These are phyloP conservation scores for Eledone cirrhosa DNA, from an alignment of 2,888 invertebrate species.

Conservation along the genomic window DNA sequence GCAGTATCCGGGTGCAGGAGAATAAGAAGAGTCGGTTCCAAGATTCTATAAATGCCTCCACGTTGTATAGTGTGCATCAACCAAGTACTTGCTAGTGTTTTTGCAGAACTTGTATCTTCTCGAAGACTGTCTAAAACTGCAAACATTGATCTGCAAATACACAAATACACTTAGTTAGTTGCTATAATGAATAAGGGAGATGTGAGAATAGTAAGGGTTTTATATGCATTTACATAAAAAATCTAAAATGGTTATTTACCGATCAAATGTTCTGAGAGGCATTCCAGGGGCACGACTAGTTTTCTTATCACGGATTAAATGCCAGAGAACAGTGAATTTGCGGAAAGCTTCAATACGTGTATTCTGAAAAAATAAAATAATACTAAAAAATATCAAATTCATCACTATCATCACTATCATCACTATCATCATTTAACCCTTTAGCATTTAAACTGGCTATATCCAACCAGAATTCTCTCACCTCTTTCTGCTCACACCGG, in stretches of 20 bases:
- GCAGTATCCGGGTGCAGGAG: slow-evolving; percentile 82
- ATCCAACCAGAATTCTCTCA: no score
- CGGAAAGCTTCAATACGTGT: slow-evolving; percentile 73
- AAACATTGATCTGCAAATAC: slow-evolving; percentile 72
- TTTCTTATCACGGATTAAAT: slow-evolving; percentile 77
- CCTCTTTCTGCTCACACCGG: no score
- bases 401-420: no score
- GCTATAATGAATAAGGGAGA: background rate
- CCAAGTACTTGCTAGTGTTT: slow-evolving; percentile 72
- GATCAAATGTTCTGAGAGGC: slow-evolving; percentile 72
- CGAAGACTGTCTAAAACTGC: slow-evolving; percentile 78
- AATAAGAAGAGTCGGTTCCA: slow-evolving; percentile 81
- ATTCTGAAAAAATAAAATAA: slow-evolving; percentile 42
- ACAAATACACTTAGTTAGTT: background rate
- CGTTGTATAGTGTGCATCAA: slow-evolving; percentile 73
- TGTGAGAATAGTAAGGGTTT: background rate
- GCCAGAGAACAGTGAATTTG: slow-evolving; percentile 78
- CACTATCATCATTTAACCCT: no score
- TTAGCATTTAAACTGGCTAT: no score
- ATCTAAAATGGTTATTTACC: slow-evolving; percentile 65
- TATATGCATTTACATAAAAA: background rate
- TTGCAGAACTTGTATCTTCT: slow-evolving; percentile 70
- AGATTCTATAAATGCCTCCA: slow-evolving; percentile 80
- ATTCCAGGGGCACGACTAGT: slow-evolving; percentile 58
- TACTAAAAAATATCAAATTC: slow-evolving; percentile 4